phyloP scores from a whole-genome alignment of 1,140 invertebrate species.

The Papilio machaon region DNA sequence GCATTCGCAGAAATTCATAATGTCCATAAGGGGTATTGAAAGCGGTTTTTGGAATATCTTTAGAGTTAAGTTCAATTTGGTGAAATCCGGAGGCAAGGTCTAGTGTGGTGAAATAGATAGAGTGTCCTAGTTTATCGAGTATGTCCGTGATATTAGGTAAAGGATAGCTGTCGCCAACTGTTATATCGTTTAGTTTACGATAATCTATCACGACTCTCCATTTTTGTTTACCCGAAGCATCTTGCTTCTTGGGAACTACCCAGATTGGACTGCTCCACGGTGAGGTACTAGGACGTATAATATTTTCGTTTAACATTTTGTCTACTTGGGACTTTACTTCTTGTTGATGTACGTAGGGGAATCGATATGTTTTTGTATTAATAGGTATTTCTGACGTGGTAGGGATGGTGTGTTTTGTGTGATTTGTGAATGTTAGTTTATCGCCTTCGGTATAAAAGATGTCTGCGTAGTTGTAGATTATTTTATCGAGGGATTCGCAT shows the following conservation, averaged over 20 bases:
- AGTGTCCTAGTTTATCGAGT: constrained; percentile 46
- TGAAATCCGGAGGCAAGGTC: constrained; percentile 54
- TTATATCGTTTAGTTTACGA: constrained; percentile 50
- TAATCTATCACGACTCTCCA: constrained; percentile 71
- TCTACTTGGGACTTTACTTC: constrained; percentile 70
- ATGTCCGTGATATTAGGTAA: constrained; percentile 77
- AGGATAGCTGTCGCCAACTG: constrained; percentile 76
- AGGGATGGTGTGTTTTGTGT: constrained; percentile 45
- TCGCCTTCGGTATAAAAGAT: constrained; percentile 46
- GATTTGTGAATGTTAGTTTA: constrained; percentile 44
- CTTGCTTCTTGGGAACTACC: constrained; percentile 70
- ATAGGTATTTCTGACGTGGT: constrained; percentile 46
- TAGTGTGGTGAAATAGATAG: constrained; percentile 58
- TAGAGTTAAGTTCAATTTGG: constrained; percentile 50
- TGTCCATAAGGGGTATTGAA: constrained; percentile 67
- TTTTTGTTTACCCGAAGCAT: constrained; percentile 66
- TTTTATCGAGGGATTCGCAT: constrained; percentile 43
- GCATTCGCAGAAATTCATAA: constrained; percentile 66
- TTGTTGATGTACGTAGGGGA: constrained; percentile 60
- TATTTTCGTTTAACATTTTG: constrained; percentile 69
- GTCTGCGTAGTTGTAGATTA: constrained; percentile 41
- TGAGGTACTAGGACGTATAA: constrained; percentile 62
- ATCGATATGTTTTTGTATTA: constrained; percentile 47
- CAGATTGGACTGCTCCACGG: constrained; percentile 65
- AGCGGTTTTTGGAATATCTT: constrained; percentile 65